Evolutionary conservation across 2,888 invertebrate species (phyloP).

Genomic region (Tachystola acroxantha): DNA sequence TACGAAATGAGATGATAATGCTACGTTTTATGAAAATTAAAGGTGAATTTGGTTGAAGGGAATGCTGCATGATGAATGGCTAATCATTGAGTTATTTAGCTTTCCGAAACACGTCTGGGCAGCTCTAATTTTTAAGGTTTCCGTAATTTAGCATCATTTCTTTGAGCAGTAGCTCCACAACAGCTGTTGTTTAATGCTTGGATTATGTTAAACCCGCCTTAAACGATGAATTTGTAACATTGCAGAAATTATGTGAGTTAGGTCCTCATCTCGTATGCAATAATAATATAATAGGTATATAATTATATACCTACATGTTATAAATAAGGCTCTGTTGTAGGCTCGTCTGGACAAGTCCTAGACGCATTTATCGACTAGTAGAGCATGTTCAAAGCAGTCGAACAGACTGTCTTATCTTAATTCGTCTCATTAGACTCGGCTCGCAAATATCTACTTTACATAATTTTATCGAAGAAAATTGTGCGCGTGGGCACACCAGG

Average conservation of each 20-base stretch:
- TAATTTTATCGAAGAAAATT: slow-evolving; percentile 71
- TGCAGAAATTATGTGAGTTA: too few relatives aligned
- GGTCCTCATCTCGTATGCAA: too few relatives aligned
- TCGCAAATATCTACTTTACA: slow-evolving; percentile 64
- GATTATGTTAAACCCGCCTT: too few relatives aligned
- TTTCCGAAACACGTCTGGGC: too few relatives aligned
- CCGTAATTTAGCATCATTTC: not conserved
- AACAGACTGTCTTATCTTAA: slow-evolving; percentile 57
- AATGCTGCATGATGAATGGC: slow-evolving; percentile 1
- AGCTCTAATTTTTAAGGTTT: too few relatives aligned
- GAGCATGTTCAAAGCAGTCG: slow-evolving; percentile 44
- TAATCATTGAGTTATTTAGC: not conserved
- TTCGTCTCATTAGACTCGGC: slow-evolving; percentile 61
- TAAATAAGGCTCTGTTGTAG: slow-evolving; percentile 20
- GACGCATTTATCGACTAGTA: slow-evolving; percentile 54
- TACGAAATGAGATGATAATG: slow-evolving; percentile 61
- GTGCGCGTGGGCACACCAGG: slow-evolving; percentile 53
- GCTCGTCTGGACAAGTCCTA: slow-evolving; percentile 47
- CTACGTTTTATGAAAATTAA: slow-evolving; percentile 13
- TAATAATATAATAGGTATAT: slow-evolving; percentile 13
- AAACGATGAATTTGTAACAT: too few relatives aligned
- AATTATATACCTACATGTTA: slow-evolving; percentile 8
- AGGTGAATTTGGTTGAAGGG: slow-evolving; percentile 4
- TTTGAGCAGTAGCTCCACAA: too few relatives aligned
- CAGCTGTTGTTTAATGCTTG: too few relatives aligned